These are phyloP conservation scores for Chrysogorgia sp. DNA, from an alignment of 92 coral and sea anemone species.

Conservation along the genomic window DNA sequence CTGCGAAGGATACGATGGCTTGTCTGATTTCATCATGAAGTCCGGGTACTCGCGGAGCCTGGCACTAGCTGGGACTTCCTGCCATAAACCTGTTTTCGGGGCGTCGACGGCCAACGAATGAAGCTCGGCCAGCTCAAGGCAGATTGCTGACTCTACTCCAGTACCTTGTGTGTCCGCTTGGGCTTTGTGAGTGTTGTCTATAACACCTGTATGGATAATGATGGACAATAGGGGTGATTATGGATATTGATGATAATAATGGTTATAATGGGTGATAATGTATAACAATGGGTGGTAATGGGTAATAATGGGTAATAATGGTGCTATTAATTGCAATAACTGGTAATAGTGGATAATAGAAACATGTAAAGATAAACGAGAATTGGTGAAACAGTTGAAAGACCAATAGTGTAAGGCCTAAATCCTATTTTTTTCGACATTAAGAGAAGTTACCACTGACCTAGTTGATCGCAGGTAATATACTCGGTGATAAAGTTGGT, in stretches of 20 bases:
- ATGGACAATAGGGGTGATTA: too few relatives aligned
- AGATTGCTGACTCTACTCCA: conserved; percentile 75
- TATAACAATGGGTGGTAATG: too few relatives aligned
- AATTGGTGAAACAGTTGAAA: too few relatives aligned
- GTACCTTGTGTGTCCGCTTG: conserved; percentile 75
- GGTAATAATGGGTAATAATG: background rate
- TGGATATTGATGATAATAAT: too few relatives aligned
- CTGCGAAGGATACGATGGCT: conserved; percentile 79
- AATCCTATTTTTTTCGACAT: too few relatives aligned
- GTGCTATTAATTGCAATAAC: background rate
- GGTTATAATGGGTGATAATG: too few relatives aligned
- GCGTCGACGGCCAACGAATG: conserved; percentile 97
- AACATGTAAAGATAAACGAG: too few relatives aligned
- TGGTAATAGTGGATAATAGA: background rate
- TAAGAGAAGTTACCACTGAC: background rate
- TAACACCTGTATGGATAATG: conserved; percentile 49
- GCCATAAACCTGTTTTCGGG: conserved; percentile 94
- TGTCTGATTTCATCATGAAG: conserved; percentile 93
- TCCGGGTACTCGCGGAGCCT: conserved; percentile 91
- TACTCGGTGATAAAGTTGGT: conserved; percentile 88
- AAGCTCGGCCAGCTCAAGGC: conserved; percentile 86
- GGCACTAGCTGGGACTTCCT: conserved; percentile 69
- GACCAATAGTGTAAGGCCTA: too few relatives aligned
- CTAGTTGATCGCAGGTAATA: conserved; percentile 87
- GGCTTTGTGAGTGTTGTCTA: conserved; percentile 89